Conservation (phyloP, 2,113 vertebrate genomes). For the zebrafish (Danio rerio) region GRCz12tu NC_133176.1:34976501-34977000, state of each 20-base stretch:
- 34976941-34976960: conserved; percentile 11
- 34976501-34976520: too few relatives aligned
- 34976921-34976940: not conserved
- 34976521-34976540: too few relatives aligned
- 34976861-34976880: not conserved
- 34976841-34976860: not conserved
- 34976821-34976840: not conserved
- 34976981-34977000: conserved; percentile 57
- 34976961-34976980: conserved; percentile 53
- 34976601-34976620: too few relatives aligned
- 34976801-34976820: not conserved
- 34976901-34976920: not conserved
- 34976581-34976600: too few relatives aligned
- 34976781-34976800: not conserved
- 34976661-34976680: too few relatives aligned
- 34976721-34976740: too few relatives aligned
- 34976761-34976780: not conserved
- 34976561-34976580: too few relatives aligned
- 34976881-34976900: not conserved
- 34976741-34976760: not conserved
- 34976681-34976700: too few relatives aligned
- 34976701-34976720: too few relatives aligned
- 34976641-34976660: too few relatives aligned
- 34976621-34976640: too few relatives aligned
- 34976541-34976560: too few relatives aligned